These are phyloP conservation scores for Mamestra brassicae DNA, from an alignment of 2,888 invertebrate species.

Conservation along the genomic window DNA sequence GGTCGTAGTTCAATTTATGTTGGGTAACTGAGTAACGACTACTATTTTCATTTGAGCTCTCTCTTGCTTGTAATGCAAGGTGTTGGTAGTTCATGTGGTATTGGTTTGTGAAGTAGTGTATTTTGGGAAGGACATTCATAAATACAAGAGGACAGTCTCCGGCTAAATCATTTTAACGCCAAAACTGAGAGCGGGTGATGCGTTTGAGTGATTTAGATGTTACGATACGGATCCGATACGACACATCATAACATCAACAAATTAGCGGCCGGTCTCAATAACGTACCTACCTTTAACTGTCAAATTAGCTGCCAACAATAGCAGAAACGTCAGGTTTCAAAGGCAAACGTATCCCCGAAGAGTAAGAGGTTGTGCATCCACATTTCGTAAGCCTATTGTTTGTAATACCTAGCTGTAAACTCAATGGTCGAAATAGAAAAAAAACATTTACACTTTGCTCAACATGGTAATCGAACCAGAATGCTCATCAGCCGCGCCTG, in stretches of 20 bases:
- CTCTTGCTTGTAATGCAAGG: not conserved
- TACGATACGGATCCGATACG: slow-evolving; percentile 65
- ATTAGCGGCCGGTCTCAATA: not conserved
- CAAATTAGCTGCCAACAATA: too few species aligned
- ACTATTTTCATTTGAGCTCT: slow-evolving; percentile 39
- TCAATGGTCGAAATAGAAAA: too few species aligned
- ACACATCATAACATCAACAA: not conserved
- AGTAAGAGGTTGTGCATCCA: too few species aligned
- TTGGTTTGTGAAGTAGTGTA: slow-evolving; percentile 68
- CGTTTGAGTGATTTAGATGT: slow-evolving; percentile 64
- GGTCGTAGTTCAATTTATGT: slow-evolving; percentile 56
- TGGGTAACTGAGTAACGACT: slow-evolving; percentile 39
- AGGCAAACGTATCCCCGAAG: not conserved
- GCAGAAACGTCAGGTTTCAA: too few species aligned
- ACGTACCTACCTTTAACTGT: not conserved
- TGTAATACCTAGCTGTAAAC: too few species aligned
- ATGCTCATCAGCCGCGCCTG: too few species aligned
- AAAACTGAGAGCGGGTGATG: slow-evolving; percentile 81
- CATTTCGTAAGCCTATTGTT: too few species aligned
- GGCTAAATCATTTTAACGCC: slow-evolving; percentile 88
- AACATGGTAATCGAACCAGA: too few species aligned
- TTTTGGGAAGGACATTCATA: slow-evolving; percentile 80
- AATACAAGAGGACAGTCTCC: slow-evolving; percentile 75
- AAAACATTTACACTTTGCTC: too few species aligned
- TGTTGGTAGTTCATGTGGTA: slow-evolving; percentile 54